Evolutionary conservation across 2,888 invertebrate species (phyloP), one percentile per base, ranked within the genome.

Genomic region (Mimachlamys varia): DNA sequence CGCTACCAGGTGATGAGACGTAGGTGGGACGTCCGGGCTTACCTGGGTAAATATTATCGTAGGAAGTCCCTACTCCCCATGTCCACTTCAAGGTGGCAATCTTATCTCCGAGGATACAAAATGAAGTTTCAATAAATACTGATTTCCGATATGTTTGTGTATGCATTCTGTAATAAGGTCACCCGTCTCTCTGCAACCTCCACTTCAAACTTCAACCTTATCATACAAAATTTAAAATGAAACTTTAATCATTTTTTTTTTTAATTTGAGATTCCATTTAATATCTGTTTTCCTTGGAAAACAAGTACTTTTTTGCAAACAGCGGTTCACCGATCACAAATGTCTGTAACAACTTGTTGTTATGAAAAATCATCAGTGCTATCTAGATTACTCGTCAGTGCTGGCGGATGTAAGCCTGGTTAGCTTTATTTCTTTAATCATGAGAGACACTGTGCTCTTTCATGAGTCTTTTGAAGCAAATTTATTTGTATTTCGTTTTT

Each of bases 101-200:
- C 76, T 76, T 76, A 76, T 76, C 76, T 10, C 76, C 12, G 27
- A 33, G 76, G 76, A 76, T 76, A 33, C 76, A 76, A 76, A 76
- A 76, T 33, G 33, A 76, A 76, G 76, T 76, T 76, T 76, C 76
- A 27, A 76, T 76, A 76, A 76, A 22, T 27, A 76, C 76, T 76
- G 33, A 33, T 76, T 33, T 27, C 33, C 27, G 76, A 76, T 76
- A 76, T 76, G 76, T 76, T 76, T 76, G 76, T 76, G 33, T 76
- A 33, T 33, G 33, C 76, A 33, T 76, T 27, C 27, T 76, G 76
- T 76, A 76, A 33, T 33, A 76, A 1, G 76, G 27, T 76, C 0
- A 33, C 76, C 76, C 33, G 76, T 76, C 33, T 76, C 76, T 76
- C 33, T 76, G 33, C 33, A 76, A 33, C 76, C 22, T 13, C 76